Evolutionary conservation across 2,888 invertebrate genomes (phyloP).

Genomic region (Drosophila cyrtoloma): DNA sequence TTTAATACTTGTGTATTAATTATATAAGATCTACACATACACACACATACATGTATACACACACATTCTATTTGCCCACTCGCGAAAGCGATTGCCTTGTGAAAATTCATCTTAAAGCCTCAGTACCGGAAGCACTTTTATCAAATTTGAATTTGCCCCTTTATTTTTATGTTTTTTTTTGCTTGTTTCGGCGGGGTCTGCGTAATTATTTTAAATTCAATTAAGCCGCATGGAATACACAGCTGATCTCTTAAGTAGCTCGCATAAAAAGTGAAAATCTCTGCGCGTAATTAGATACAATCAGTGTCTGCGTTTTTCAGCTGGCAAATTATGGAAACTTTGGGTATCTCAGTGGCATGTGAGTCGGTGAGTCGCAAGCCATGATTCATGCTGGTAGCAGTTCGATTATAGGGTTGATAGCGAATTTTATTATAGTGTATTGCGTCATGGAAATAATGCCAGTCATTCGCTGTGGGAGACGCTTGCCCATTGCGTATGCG

Average conservation of each 20-base stretch:
- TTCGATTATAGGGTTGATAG: conserved; percentile 26
- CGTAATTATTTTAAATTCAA: conserved; percentile 59
- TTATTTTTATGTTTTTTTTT: conserved; percentile 8
- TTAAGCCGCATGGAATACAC: conserved; percentile 53
- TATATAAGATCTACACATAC: neutral
- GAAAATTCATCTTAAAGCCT: conserved; percentile 8
- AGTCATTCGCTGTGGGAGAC: conserved; percentile 43
- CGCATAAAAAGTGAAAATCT: conserved; percentile 68
- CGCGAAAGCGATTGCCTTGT: neutral
- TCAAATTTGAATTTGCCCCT: conserved; percentile 35
- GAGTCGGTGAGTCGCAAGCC: conserved; percentile 10
- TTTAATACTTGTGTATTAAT: neutral
- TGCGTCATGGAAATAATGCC: conserved; percentile 45
- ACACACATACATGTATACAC: neutral
- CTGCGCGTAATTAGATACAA: conserved; percentile 74
- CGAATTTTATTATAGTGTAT: conserved; percentile 34
- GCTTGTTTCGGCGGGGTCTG: conserved; percentile 3
- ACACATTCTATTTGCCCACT: neutral
- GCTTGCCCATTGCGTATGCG: conserved; percentile 55
- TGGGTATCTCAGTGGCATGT: conserved; percentile 3
- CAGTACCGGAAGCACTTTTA: conserved; percentile 51
- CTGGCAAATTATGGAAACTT: conserved; percentile 14
- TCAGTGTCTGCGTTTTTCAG: conserved; percentile 48
- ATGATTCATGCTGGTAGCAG: conserved; percentile 31
- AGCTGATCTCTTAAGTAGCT: conserved; percentile 13